A percentile compares a stretch with the other conserved stretches of the same genome.
Conservation (phyloP, 2,113 vertebrate genomes). For the Pithys albifrons region DNA sequence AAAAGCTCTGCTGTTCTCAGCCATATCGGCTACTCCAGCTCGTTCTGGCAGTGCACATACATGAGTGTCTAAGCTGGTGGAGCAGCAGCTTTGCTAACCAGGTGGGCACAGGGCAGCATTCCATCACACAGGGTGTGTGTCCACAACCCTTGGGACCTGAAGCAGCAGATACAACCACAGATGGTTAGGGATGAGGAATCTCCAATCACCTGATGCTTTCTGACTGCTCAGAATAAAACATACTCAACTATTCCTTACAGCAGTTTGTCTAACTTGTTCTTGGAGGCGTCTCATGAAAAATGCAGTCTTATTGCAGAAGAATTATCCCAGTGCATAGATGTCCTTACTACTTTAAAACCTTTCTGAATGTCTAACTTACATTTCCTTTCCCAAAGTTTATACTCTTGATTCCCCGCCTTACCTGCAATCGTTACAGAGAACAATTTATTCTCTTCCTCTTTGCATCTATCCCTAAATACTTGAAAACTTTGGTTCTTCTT, state of each 20-base stretch:
- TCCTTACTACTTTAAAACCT: neutral
- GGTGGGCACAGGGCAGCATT: neutral
- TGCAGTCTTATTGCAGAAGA: neutral
- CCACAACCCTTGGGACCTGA: neutral
- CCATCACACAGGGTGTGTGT: neutral
- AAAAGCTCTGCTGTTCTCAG: neutral
- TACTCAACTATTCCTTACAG: neutral
- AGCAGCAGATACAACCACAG: neutral
- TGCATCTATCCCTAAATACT: neutral
- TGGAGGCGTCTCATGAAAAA: neutral
- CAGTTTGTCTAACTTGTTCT: neutral
- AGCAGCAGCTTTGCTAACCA: neutral
- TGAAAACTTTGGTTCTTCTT: neutral
- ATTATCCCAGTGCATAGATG: neutral
- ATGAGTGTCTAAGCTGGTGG: neutral
- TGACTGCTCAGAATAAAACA: neutral
- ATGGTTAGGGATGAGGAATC: neutral
- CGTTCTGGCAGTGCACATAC: accelerated
- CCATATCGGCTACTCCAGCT: neutral
- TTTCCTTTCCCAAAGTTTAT: neutral
- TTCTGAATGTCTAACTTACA: neutral
- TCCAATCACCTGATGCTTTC: neutral
- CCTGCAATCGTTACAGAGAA: neutral
- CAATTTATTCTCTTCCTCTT: neutral
- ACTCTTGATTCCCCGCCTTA: neutral